Evolutionary conservation across 1,140 invertebrate species (phyloP), one percentile per base, ranked within the genome.

Genomic region (Steinernema feltiae): DNA sequence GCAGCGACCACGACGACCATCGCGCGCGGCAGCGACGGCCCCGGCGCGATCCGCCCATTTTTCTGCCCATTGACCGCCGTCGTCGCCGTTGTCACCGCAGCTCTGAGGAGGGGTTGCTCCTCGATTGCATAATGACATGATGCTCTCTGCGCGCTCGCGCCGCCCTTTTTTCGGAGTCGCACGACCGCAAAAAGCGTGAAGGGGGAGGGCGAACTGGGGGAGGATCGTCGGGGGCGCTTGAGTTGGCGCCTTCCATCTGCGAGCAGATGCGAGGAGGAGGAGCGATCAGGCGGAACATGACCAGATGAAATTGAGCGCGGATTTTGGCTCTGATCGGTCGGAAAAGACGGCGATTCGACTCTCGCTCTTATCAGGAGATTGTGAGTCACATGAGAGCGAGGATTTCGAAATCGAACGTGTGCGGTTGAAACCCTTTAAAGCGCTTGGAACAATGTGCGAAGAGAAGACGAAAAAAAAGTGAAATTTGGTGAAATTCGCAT

Each of bases 171-270:
- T 3, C 15, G 53, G 24, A 27, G 53, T 3, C 53, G 24, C 3
- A 21, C 53, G 53, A 63, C 53, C 53, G 53, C 53, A 63, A 63
- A 63, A 63, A 63, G 53, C 53, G 53, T 63, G 53, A 63, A 63
- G 24, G 53, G 24, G 3, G 24, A 15, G 24, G 24, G 24, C 12
- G 53, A 27, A 63, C 24, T 7, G 53, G 12, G 15, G 53, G 53
- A 63, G 53, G 24, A 63, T 3, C 7, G 24, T 7, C 7, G 24
- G 24, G 24, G 24, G 53, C 7, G 53, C 7, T 63, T 63, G 7
- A 3, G 53, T 63, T 41, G 35, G 7, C 53, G 7, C 7, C 3
- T 63, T 7, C 24, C 53, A 63, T 7, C 7, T 63, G 53, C 41
- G 53, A 15, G 24, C 12, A 63, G 53, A 21, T 7, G 15, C 53